These are phyloP conservation scores for Caradrina kadenii DNA, from an alignment of 2,888 invertebrate genomes.

Conservation along the genomic window DNA sequence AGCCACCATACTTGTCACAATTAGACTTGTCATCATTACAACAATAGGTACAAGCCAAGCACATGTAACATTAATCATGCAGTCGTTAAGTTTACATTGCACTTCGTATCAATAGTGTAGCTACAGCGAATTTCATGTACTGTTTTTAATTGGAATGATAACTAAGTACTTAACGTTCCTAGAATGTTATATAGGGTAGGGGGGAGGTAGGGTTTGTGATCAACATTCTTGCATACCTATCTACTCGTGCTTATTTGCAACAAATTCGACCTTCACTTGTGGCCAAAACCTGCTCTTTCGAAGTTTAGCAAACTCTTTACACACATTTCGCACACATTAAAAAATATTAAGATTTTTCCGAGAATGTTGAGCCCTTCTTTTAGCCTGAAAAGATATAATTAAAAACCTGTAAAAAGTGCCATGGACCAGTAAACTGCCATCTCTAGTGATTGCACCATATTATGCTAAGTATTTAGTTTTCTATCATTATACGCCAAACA, in stretches of 20 bases:
- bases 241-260: neutral
- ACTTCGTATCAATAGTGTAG: conserved; percentile 20
- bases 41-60: conserved; percentile 32
- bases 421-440: too few relatives aligned
- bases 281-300: neutral
- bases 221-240: neutral
- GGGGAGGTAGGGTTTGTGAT: neutral
- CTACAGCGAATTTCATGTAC: conserved; percentile 21
- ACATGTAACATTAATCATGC: conserved; percentile 40
- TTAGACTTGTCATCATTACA: conserved; percentile 17
- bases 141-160: conserved; percentile 49
- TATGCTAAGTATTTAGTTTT: too few relatives aligned
- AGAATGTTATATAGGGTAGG: conserved; percentile 12
- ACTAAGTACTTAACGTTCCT: conserved; percentile 15
- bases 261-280: neutral
- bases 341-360: too few relatives aligned
- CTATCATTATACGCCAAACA: too few relatives aligned
- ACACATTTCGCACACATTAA: too few relatives aligned
- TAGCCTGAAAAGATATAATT: too few relatives aligned
- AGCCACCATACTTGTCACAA: conserved; percentile 33
- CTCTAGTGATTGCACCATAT: too few relatives aligned
- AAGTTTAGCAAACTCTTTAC: too few relatives aligned
- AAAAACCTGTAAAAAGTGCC: neutral
- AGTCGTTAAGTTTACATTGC: conserved; percentile 41
- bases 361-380: neutral